These are phyloP conservation scores for Athalia circularis DNA, from an alignment of 2,888 invertebrate genomes.

Conservation along the genomic window DNA sequence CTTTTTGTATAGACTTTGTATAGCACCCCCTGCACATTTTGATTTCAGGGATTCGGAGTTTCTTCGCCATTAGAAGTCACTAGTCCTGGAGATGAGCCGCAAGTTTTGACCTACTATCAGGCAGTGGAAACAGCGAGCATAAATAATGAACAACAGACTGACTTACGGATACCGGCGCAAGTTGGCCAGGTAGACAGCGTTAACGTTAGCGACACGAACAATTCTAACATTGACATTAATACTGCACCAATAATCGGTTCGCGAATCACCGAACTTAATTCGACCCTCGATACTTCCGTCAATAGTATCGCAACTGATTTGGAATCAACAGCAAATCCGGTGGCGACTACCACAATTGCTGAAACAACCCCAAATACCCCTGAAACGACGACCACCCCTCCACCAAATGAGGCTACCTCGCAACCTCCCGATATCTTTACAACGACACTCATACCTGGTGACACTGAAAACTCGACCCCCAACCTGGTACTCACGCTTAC, in stretches of 20 bases:
- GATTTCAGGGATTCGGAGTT: slow-evolving; percentile 67
- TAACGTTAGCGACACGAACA: slow-evolving; percentile 63
- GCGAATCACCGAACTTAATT: slow-evolving; percentile 53
- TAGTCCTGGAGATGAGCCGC: slow-evolving; percentile 67
- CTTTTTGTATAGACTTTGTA: slow-evolving; percentile 54
- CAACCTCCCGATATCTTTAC: slow-evolving; percentile 36
- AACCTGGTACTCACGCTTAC: slow-evolving; percentile 1
- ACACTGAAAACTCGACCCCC: slow-evolving; percentile 30
- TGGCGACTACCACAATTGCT: background rate
- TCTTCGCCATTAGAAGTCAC: slow-evolving; percentile 64
- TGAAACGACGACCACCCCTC: background rate
- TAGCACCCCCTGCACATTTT: slow-evolving; percentile 65
- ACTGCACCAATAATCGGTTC: slow-evolving; percentile 52
- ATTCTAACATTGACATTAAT: slow-evolving; percentile 72
- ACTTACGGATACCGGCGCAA: slow-evolving; percentile 59
- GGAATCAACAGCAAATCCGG: slow-evolving; percentile 13
- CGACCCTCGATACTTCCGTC: slow-evolving; percentile 56
- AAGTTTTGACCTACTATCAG: slow-evolving; percentile 69
- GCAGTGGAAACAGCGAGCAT: slow-evolving; percentile 69
- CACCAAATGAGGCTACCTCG: slow-evolving; percentile 34
- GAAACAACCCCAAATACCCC: slow-evolving; percentile 22
- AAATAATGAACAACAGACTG: slow-evolving; percentile 66
- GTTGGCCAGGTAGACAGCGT: slow-evolving; percentile 69
- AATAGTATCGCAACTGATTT: slow-evolving; percentile 49
- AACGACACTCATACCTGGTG: slow-evolving; percentile 12